Conservation (phyloP, 92 coral and sea anemone genomes). For the Porites evermanni region DNA sequence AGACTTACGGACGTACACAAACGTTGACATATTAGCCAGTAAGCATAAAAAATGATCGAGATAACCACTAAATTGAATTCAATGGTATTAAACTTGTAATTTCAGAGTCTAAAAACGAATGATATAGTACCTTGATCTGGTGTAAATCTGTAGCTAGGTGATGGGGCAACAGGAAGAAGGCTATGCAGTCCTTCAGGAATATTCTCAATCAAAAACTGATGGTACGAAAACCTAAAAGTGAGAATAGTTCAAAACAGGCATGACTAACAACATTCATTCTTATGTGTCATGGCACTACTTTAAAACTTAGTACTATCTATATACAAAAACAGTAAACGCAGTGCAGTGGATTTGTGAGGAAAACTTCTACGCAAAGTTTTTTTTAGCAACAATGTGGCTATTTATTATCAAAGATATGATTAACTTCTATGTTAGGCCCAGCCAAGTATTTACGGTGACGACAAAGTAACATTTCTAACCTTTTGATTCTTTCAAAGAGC, state of each 20-base stretch:
- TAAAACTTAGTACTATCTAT: neutral
- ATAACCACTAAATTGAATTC: too few species aligned
- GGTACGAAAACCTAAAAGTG: slow-evolving; percentile 77
- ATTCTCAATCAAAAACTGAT: slow-evolving; percentile 76
- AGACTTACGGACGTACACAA: too few species aligned
- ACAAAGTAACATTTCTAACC: slow-evolving; percentile 51
- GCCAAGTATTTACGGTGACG: neutral
- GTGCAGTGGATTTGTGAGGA: too few species aligned
- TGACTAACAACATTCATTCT: neutral
- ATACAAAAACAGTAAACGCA: too few species aligned
- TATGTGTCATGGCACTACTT: neutral
- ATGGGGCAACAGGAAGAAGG: slow-evolving; percentile 77
- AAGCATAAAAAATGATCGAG: too few species aligned
- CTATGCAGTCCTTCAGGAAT: slow-evolving; percentile 81
- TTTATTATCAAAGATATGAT: too few species aligned
- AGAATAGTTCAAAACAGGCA: neutral
- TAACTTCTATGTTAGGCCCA: neutral
- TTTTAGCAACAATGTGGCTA: too few species aligned
- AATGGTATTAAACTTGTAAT: too few species aligned
- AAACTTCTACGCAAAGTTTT: too few species aligned
- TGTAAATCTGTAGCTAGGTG: slow-evolving; percentile 76
- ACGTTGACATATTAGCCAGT: too few species aligned
- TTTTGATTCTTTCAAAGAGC: slow-evolving; percentile 78
- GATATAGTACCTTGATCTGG: slow-evolving; percentile 48
- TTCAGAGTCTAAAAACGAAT: neutral